phyloP scores from a whole-genome alignment of 2,797 vertebrate species.

The Podargus strigoides region DNA sequence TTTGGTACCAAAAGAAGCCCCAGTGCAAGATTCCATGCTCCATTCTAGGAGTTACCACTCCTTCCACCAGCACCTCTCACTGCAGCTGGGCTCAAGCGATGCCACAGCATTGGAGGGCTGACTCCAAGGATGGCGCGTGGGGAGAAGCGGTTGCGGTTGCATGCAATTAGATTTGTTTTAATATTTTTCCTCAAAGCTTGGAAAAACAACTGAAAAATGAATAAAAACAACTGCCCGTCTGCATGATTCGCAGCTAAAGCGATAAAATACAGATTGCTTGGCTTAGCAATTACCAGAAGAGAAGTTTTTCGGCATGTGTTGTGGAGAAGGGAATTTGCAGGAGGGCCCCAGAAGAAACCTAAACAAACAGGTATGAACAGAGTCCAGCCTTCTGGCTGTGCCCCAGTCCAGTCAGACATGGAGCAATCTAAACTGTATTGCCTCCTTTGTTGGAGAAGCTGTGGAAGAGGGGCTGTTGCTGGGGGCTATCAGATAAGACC shows the following conservation, averaged over 20 bases:
- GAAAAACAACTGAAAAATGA: neutral
- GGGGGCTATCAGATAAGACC: neutral
- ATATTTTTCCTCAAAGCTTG: conserved; percentile 7
- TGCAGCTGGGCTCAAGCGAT: neutral
- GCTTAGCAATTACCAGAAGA: neutral
- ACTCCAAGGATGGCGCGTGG: neutral
- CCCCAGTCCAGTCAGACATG: neutral
- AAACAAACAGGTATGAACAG: neutral
- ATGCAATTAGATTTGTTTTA: neutral
- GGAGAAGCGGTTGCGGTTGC: neutral
- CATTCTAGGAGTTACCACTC: neutral
- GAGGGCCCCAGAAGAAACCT: neutral
- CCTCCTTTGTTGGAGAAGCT: neutral
- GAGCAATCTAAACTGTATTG: neutral
- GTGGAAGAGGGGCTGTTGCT: neutral
- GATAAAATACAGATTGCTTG: neutral
- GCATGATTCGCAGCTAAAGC: neutral
- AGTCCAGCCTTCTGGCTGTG: neutral
- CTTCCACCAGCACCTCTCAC: neutral
- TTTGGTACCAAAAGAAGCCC: neutral
- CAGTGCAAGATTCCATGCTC: accelerated
- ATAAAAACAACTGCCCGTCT: neutral
- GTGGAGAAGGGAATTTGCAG: neutral
- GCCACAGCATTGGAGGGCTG: accelerated
- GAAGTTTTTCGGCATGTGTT: neutral